Base-by-base conservation (phyloP, 2,888 invertebrate genomes). In the Tiphia femorata region DNA sequence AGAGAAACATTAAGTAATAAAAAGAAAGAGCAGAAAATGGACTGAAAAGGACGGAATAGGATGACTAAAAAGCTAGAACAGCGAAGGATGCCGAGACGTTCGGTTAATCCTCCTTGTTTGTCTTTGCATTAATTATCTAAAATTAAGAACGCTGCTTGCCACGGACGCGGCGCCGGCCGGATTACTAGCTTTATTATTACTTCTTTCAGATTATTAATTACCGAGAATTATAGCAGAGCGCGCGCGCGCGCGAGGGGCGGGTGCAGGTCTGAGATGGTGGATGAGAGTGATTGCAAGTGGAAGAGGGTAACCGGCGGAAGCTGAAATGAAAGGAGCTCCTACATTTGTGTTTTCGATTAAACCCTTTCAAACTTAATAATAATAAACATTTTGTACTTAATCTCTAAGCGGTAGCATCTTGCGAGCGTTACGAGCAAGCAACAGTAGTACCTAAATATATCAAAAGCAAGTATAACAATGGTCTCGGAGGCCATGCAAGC, bases 161-260 rank as follows among this genome's bases (percentile, higher is more conserved):
- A 70, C 71, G 74, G 72, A 64, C 53, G 62, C 64, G 67, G 72
- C 65, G 70, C 69, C 72, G 70, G 67, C 73, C 75, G 80, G 81
- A 83, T 83, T 82, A 81, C 77, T 66, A 75, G 69, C 80, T 81
- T 80, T 79, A 80, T 80, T 82, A 80, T 82, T 80, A 81, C 81
- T 82, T 79, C 79, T 81, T 81, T 79, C 77, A 76, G 81, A 83
- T 83, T 82, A 83, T 82, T 82, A 81, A 82, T 83, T 82, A 81
- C 79, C 72, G 68, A 73, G 79, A 79, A 80, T 79, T 81, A 80
- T 61, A 64, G 53, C 55, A 44, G n/a, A n/a, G 55, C 51, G 58
- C 56, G 41, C 41, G 23, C 33, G 33, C 46, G 49, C 33, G 44
- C 27, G n/a, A 35, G 16, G 37, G 35, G 20, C 46, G 29, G 46